Conservation (phyloP, 2,888 invertebrate species). For the Dasysyrphus tricinctus region DNA sequence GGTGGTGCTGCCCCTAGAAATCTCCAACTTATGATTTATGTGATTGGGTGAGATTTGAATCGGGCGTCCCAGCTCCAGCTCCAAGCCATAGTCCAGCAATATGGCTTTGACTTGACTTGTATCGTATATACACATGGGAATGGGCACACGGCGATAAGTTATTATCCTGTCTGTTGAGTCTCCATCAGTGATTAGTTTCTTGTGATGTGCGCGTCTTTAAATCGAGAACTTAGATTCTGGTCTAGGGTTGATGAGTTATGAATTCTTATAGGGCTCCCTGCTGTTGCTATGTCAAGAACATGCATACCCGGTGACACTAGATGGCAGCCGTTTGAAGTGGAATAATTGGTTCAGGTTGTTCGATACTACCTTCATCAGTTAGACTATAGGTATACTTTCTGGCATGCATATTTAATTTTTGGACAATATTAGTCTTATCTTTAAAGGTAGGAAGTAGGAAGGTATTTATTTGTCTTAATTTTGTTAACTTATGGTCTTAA, state of each 20-base stretch:
- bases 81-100: neutral
- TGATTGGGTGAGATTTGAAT: conserved; percentile 71
- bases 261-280: conserved; percentile 57
- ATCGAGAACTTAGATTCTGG: conserved; percentile 46
- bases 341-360: conserved; percentile 26
- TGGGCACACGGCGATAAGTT: conserved; percentile 66
- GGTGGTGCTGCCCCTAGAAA: conserved; percentile 51
- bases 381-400: neutral
- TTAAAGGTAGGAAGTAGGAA: neutral
- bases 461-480: neutral
- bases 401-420: neutral
- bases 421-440: neutral
- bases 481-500: neutral
- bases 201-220: conserved; percentile 54
- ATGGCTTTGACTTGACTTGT: conserved; percentile 2
- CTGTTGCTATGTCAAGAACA: conserved; percentile 47
- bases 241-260: conserved; percentile 57
- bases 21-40: conserved; percentile 70
- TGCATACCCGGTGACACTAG: conserved; percentile 40
- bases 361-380: neutral
- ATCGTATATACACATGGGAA: conserved; percentile 27
- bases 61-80: conserved; percentile 15
- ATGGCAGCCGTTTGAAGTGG: conserved; percentile 25
- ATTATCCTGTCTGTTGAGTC: conserved; percentile 70
- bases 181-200: conserved; percentile 69